Evolutionary conservation across 1,140 invertebrate species (phyloP).

Genomic region (Cherax quadricarinatus): DNA sequence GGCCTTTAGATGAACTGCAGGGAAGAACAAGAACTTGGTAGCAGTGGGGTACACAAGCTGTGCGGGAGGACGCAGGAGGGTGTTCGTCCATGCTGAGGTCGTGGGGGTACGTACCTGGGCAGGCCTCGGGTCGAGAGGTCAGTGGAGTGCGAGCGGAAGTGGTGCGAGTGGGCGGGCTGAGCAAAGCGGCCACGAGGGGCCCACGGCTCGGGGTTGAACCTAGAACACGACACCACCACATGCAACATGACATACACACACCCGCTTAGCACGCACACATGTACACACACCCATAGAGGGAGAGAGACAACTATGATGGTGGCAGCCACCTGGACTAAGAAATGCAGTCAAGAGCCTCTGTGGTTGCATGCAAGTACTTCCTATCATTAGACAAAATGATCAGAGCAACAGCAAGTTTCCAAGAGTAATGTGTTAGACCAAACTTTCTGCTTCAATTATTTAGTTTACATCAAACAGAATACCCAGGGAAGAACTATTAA

Average conservation of each 20-base stretch:
- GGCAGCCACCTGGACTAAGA: constrained; percentile 20
- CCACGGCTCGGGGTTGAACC: constrained; percentile 74
- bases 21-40: not conserved
- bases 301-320: constrained; percentile 47
- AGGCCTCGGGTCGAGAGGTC: constrained; percentile 68
- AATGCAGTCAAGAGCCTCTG: not conserved
- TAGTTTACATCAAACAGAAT: constrained; percentile 4
- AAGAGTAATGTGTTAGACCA: constrained; percentile 1
- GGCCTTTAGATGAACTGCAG: not conserved
- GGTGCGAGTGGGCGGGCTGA: constrained; percentile 72
- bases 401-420: not conserved
- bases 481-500: not conserved
- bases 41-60: constrained; percentile 22
- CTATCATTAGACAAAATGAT: constrained; percentile 21
- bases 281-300: constrained; percentile 11
- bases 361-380: constrained; percentile 1
- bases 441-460: not conserved
- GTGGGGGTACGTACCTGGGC: constrained; percentile 61
- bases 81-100: constrained; percentile 16
- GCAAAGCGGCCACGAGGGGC: constrained; percentile 73
- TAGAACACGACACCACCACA: constrained; percentile 71
- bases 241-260: constrained; percentile 66
- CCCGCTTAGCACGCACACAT: constrained; percentile 23
- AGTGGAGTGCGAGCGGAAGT: constrained; percentile 72
- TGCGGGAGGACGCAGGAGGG: constrained; percentile 11